A percentile compares a stretch with the other conserved stretches of the same genome.
These are phyloP conservation scores for Tetropium fuscum DNA, from an alignment of 2,888 invertebrate species.

Conservation along the genomic window DNA sequence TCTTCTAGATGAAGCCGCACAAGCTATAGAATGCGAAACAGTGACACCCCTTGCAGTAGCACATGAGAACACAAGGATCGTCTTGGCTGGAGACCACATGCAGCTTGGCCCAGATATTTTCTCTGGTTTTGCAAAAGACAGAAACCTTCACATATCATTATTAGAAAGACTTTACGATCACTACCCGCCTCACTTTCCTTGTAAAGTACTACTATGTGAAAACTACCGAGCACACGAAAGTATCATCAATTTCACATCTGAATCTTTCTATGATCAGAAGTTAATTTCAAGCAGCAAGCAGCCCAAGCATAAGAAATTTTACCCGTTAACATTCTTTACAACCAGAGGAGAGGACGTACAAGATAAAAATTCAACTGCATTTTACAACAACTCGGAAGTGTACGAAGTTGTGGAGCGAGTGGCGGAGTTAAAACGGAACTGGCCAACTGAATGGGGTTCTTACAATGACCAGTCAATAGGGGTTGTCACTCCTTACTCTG, in stretches of 20 bases:
- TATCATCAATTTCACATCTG: slow-evolving; percentile 85
- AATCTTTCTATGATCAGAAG: slow-evolving; percentile 84
- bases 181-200: slow-evolving; percentile 78
- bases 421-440: slow-evolving; percentile 76
- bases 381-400: slow-evolving; percentile 81
- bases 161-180: slow-evolving; percentile 82
- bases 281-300: slow-evolving; percentile 80
- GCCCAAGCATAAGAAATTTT: slow-evolving; percentile 76
- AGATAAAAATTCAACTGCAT: slow-evolving; percentile 82
- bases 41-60: slow-evolving; percentile 84
- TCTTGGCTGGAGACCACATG: slow-evolving; percentile 87
- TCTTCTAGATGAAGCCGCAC: slow-evolving; percentile 88
- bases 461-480: slow-evolving; percentile 83
- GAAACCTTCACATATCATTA: slow-evolving; percentile 78
- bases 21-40: slow-evolving; percentile 88
- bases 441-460: slow-evolving; percentile 83
- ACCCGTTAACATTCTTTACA: slow-evolving; percentile 84
- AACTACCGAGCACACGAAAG: slow-evolving; percentile 87
- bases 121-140: slow-evolving; percentile 78
- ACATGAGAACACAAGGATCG: slow-evolving; percentile 77
- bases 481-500: slow-evolving; percentile 87
- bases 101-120: slow-evolving; percentile 86
- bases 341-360: slow-evolving; percentile 85
- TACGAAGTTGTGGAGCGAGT: slow-evolving; percentile 84
- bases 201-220: slow-evolving; percentile 83